These are phyloP conservation scores for Anastrepha ludens DNA, from an alignment of 1,140 invertebrate genomes.

Conservation along the genomic window DNA sequence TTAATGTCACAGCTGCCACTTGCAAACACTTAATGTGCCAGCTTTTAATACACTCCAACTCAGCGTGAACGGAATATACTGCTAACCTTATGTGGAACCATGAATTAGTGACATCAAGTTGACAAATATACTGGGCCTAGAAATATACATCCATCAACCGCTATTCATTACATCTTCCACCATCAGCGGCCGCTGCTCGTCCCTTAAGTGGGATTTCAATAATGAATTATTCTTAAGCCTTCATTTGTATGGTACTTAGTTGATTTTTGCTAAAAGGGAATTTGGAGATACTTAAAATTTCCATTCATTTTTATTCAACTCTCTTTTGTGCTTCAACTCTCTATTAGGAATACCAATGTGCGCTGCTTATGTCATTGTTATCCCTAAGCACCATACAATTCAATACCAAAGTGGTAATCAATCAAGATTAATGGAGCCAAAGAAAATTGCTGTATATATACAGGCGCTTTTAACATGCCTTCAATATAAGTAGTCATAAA, in stretches of 20 bases:
- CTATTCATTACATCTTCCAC: neutral
- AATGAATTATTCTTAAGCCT: neutral
- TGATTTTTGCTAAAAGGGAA: neutral
- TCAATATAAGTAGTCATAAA: neutral
- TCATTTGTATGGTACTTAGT: neutral
- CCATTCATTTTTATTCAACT: neutral
- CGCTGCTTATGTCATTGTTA: neutral
- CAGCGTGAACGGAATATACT: neutral
- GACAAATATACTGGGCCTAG: neutral
- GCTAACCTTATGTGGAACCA: neutral
- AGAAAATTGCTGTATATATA: neutral
- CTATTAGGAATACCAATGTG: neutral
- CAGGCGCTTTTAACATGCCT: neutral
- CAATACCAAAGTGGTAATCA: slow-evolving; percentile 17
- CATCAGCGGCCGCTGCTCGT: neutral
- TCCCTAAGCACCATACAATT: neutral
- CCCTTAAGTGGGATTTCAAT: neutral
- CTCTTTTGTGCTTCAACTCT: neutral
- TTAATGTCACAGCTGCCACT: slow-evolving; percentile 32
- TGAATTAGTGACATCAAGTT: neutral
- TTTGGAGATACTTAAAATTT: neutral
- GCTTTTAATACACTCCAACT: neutral
- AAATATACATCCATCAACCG: neutral
- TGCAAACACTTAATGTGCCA: slow-evolving; percentile 2
- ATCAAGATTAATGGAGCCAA: neutral